These are phyloP conservation scores for Tiliacea aurago DNA, from an alignment of 2,888 invertebrate species.

Conservation along the genomic window DNA sequence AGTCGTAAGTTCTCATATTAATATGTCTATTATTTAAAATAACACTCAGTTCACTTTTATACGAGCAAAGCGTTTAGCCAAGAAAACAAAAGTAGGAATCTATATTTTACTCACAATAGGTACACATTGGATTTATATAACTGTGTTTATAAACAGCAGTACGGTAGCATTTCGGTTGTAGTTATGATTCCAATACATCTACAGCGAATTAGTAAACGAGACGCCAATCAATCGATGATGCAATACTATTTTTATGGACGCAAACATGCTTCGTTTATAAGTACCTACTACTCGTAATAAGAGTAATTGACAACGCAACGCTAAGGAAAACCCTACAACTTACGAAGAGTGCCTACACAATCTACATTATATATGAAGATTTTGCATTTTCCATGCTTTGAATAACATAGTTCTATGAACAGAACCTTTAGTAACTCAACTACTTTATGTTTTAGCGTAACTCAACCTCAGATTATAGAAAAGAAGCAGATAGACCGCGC, in stretches of 20 bases:
- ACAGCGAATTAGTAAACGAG: constrained; percentile 23
- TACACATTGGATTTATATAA: constrained; percentile 39
- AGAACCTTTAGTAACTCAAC: constrained; percentile 15
- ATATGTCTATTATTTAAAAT: background rate
- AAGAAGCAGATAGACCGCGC: too few relatives aligned
- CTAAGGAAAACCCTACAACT: constrained; percentile 18
- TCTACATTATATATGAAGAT: background rate
- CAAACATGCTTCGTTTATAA: constrained; percentile 33
- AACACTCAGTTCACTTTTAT: background rate
- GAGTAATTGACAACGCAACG: constrained; percentile 8
- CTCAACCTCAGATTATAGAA: too few relatives aligned
- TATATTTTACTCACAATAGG: constrained; percentile 25
- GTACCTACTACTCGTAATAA: constrained; percentile 13
- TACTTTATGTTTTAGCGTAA: constrained; percentile 7
- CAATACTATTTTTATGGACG: constrained; percentile 22
- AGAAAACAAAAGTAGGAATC: background rate
- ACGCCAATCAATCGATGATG: constrained; percentile 35
- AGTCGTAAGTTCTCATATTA: background rate
- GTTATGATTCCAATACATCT: constrained; percentile 29
- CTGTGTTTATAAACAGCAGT: constrained; percentile 46
- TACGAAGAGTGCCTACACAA: background rate
- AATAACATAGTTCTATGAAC: background rate
- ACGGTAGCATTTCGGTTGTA: constrained; percentile 28
- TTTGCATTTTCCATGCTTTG: constrained; percentile 1
- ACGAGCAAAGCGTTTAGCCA: background rate